phyloP scores from a whole-genome alignment of 2,797 vertebrate species.

The Enteromius argenteus region DNA sequence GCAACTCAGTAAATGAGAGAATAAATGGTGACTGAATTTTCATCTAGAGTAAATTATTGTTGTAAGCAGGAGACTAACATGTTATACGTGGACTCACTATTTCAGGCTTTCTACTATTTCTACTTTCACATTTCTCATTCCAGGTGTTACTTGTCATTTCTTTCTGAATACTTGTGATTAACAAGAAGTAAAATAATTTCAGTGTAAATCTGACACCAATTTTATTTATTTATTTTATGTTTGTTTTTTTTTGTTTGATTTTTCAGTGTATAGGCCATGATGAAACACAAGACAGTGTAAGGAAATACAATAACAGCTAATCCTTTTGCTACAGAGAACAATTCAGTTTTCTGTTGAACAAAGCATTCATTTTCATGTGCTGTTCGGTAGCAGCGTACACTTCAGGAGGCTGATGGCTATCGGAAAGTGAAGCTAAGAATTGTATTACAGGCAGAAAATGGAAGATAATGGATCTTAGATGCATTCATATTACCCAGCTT shows the following conservation, averaged over 20 bases:
- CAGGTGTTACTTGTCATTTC: background rate
- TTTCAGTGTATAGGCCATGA: background rate
- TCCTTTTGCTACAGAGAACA: background rate
- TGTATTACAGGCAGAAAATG: background rate
- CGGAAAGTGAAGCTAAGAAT: background rate
- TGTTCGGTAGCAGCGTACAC: background rate
- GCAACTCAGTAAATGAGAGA: background rate
- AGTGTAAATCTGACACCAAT: background rate
- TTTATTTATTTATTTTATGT: no score
- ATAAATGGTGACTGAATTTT: background rate
- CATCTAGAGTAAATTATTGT: background rate
- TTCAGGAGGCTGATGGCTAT: background rate
- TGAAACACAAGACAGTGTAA: background rate
- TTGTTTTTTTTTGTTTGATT: background rate
- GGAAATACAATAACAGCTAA: background rate
- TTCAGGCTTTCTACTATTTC: background rate
- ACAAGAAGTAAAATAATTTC: background rate
- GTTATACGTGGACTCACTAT: background rate
- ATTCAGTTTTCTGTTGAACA: background rate
- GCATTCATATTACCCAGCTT: slow-evolving; percentile 82
- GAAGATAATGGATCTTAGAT: slow-evolving; percentile 1
- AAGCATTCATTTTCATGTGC: background rate
- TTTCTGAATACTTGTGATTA: background rate
- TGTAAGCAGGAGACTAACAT: background rate
- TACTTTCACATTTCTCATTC: background rate